Conservation (phyloP, 2,888 invertebrate species). For the Notodonta dromedarius region DNA sequence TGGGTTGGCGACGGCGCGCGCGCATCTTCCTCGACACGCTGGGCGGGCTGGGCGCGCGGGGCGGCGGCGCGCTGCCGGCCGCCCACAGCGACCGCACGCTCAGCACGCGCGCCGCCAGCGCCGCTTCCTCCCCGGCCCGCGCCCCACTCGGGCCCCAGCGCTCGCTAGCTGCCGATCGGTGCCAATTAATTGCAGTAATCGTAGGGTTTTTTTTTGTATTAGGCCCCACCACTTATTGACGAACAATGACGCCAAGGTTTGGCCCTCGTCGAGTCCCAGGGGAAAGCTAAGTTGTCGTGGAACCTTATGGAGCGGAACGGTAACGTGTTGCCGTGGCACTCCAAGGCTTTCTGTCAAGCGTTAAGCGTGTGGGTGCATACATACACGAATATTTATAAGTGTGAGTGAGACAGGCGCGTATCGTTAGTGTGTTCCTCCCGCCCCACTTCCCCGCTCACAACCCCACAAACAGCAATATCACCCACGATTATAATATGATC, state of each 20-base stretch:
- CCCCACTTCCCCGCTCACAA: too few relatives aligned
- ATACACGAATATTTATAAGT: too few relatives aligned
- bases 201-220: conserved; percentile 5
- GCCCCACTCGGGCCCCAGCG: conserved; percentile 73
- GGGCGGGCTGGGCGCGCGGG: conserved; percentile 59
- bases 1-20: conserved; percentile 69
- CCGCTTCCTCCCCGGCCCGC: conserved; percentile 56
- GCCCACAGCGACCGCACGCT: conserved; percentile 63
- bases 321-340: too few relatives aligned
- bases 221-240: background rate
- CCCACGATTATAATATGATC: too few relatives aligned
- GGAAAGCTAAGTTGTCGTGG: background rate
- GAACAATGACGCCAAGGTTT: too few relatives aligned
- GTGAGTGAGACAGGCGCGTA: too few relatives aligned
- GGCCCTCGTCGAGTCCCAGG: background rate
- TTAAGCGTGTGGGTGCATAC: too few relatives aligned
- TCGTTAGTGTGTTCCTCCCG: too few relatives aligned
- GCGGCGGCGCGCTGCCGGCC: conserved; percentile 28
- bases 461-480: too few relatives aligned
- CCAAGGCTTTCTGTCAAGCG: too few relatives aligned
- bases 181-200: conserved; percentile 59
- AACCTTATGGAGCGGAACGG: too few relatives aligned
- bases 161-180: conserved; percentile 83
- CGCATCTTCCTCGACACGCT: conserved; percentile 68
- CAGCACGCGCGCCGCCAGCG: conserved; percentile 61